These are phyloP conservation scores for Rachycentron canadum DNA, from an alignment of 2,797 vertebrate species.

Conservation along the genomic window DNA sequence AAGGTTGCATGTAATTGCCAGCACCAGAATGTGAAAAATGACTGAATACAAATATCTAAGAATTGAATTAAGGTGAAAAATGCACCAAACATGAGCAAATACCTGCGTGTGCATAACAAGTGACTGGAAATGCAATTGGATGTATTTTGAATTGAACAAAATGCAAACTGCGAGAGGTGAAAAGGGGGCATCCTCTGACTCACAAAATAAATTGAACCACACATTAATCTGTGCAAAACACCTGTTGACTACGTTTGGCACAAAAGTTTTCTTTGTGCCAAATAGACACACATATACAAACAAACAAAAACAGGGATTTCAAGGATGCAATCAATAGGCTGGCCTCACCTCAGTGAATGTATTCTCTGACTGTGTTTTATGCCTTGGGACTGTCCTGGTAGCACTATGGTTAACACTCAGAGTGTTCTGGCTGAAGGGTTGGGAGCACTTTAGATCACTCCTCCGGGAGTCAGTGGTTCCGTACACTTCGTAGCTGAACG, in stretches of 20 bases:
- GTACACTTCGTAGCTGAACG: slow-evolving; percentile 82
- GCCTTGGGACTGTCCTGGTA: slow-evolving; percentile 74
- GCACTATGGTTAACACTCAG: slow-evolving; percentile 71
- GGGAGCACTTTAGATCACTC: slow-evolving; percentile 76
- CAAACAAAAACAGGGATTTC: background rate
- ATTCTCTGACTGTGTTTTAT: slow-evolving; percentile 58
- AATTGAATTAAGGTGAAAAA: background rate
- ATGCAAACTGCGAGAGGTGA: background rate
- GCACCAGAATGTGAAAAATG: background rate
- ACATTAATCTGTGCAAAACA: background rate
- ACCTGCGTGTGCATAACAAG: background rate
- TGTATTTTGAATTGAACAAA: background rate
- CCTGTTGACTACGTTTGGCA: background rate
- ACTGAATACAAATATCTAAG: background rate
- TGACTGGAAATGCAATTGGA: background rate
- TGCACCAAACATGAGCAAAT: background rate
- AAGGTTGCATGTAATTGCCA: background rate
- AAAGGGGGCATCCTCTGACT: too few relatives aligned
- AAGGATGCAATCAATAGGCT: background rate
- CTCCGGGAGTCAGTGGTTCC: slow-evolving; percentile 82
- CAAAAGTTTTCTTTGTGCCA: background rate
- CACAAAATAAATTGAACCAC: background rate
- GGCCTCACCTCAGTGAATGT: slow-evolving; percentile 80
- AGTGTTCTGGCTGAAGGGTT: slow-evolving; percentile 74
- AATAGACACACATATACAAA: background rate